Evolutionary conservation across 2,113 vertebrate genomes (phyloP).

Genomic region (Dicerorhinus sumatrensis): DNA sequence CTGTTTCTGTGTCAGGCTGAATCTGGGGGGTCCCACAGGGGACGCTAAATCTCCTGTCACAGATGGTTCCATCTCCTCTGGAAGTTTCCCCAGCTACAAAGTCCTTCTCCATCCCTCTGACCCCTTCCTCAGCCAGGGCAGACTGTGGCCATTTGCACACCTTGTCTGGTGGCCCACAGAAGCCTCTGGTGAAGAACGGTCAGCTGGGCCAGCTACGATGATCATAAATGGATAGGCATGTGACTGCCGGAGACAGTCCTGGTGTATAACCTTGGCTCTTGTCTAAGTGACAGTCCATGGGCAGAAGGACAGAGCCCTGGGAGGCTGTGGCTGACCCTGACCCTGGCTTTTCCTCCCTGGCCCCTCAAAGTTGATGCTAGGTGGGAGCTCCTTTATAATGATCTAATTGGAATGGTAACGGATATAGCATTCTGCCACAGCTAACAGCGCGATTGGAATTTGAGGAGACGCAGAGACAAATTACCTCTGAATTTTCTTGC

Average conservation of each 20-base stretch:
- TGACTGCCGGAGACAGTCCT: not conserved
- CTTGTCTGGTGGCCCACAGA: not conserved
- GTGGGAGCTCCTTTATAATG: conserved; percentile 48
- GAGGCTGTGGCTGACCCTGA: not conserved
- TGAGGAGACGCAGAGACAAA: conserved; percentile 84
- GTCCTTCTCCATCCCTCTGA: not conserved
- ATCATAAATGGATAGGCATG: not conserved
- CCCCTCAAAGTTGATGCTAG: conserved; percentile 40
- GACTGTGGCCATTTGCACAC: not conserved
- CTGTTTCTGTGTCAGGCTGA: not conserved
- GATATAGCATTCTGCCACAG: conserved; percentile 71
- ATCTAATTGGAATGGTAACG: conserved; percentile 82
- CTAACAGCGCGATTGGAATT: conserved; percentile 79
- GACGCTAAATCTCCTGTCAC: not conserved
- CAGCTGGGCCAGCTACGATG: not conserved
- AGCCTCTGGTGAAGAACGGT: not conserved
- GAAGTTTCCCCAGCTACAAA: not conserved
- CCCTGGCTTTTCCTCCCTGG: not conserved
- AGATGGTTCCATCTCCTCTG: not conserved
- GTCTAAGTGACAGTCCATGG: not conserved
- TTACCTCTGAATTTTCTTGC: conserved; percentile 87
- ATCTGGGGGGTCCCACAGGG: not conserved
- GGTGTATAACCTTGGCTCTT: not conserved
- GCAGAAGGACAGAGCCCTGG: not conserved
- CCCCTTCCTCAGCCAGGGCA: not conserved